These are phyloP conservation scores for Rhinophrynus dorsalis DNA, from an alignment of 2,797 vertebrate species.

Conservation along the genomic window DNA sequence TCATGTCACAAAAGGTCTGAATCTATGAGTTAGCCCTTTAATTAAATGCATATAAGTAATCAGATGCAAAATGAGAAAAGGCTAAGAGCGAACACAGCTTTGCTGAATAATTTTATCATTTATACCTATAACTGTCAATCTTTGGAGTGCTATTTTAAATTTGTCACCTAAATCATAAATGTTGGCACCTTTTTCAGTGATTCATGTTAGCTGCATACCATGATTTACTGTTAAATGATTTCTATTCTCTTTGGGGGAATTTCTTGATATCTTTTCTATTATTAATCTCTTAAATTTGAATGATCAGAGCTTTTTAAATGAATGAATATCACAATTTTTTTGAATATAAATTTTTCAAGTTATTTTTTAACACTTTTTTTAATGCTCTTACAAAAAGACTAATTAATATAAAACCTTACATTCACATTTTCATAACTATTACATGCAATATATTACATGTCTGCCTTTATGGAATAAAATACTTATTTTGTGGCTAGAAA, in stretches of 20 bases:
- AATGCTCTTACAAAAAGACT: constrained; percentile 54
- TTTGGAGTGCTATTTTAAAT: constrained; percentile 58
- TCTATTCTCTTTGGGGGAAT: constrained; percentile 56
- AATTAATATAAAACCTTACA: constrained; percentile 56
- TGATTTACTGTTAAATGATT: constrained; percentile 66
- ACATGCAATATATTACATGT: constrained; percentile 29
- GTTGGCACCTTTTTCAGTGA: constrained; percentile 58
- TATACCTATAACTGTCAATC: constrained; percentile 63
- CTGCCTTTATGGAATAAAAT: constrained; percentile 25
- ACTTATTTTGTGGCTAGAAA: constrained; percentile 49
- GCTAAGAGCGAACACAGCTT: constrained; percentile 54
- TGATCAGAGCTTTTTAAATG: constrained; percentile 59
- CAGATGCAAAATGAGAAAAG: constrained; percentile 61
- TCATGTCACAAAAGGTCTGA: constrained; percentile 55
- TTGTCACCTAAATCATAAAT: constrained; percentile 60
- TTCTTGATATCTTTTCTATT: constrained; percentile 59
- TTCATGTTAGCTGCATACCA: constrained; percentile 56
- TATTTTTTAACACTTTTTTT: constrained; percentile 49
- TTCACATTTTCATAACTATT: constrained; percentile 36
- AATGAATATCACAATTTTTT: constrained; percentile 54
- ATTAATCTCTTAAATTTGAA: constrained; percentile 62
- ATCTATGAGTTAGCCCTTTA: constrained; percentile 59
- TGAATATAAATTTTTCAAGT: constrained; percentile 53
- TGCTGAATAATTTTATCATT: constrained; percentile 65
- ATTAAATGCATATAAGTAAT: constrained; percentile 67